Percentiles rank a stretch among this genome's conserved stretches.
phyloP scores from a whole-genome alignment of 2,113 vertebrate genomes.

The Dasyurus viverrinus region DNA sequence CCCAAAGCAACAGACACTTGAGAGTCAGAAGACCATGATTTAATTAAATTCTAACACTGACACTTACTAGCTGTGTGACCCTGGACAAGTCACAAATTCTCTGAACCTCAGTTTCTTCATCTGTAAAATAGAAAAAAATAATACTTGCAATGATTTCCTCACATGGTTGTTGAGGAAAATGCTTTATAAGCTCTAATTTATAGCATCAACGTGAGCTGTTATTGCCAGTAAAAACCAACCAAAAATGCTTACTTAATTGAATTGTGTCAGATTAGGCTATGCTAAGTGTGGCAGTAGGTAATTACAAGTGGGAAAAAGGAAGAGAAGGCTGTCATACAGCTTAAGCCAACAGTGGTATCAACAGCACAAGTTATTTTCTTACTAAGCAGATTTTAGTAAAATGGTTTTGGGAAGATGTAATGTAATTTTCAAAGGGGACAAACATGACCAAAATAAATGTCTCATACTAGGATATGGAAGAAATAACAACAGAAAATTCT shows the following conservation, averaged over 20 bases:
- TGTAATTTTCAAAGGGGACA: neutral
- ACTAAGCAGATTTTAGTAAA: neutral
- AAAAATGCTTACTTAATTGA: slow-evolving; percentile 7
- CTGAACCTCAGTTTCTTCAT: neutral
- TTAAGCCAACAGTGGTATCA: neutral
- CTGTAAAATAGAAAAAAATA: neutral
- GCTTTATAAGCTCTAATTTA: neutral
- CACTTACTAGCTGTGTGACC: neutral
- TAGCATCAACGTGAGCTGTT: neutral
- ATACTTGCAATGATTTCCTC: neutral
- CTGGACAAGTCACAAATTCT: neutral
- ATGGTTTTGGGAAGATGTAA: neutral
- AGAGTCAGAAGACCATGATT: neutral
- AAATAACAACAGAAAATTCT: neutral
- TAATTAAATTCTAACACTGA: neutral
- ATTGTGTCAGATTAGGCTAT: neutral
- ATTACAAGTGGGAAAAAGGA: neutral
- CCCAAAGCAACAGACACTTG: neutral
- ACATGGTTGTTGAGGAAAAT: neutral
- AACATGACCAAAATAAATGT: neutral
- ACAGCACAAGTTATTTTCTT: neutral
- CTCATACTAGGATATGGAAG: neutral
- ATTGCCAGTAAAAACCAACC: slow-evolving; percentile 28
- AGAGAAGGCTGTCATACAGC: neutral
- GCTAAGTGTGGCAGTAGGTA: neutral